Percentiles rank a stretch among this genome's conserved stretches.
Conservation (phyloP, 2,113 vertebrate species). For the Dissostichus mawsoni region DNA sequence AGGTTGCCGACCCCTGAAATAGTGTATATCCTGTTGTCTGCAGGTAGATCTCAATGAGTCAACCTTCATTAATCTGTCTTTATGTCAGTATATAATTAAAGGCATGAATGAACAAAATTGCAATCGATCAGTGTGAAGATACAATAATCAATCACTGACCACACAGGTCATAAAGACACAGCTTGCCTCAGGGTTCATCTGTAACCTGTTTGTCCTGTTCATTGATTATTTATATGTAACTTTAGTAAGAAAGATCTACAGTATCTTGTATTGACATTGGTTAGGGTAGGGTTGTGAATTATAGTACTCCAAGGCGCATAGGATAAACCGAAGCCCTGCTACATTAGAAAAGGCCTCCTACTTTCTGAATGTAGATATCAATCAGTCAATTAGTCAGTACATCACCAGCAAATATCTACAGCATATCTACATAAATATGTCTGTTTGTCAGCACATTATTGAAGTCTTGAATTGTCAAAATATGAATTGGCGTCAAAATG, state of each 20-base stretch:
- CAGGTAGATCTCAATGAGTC: too few relatives aligned
- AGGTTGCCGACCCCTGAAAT: too few relatives aligned
- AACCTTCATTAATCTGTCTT: constrained; percentile 3
- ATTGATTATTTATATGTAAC: not conserved
- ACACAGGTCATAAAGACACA: constrained; percentile 7
- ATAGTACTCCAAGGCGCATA: constrained; percentile 18
- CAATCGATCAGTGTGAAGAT: constrained; percentile 30
- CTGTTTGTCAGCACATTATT: not conserved
- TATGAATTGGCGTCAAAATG: constrained; percentile 26
- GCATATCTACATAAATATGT: constrained; percentile 34
- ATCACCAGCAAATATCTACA: constrained; percentile 39
- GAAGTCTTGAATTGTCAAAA: constrained; percentile 39
- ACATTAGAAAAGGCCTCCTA: constrained; percentile 50
- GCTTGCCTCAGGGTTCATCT: not conserved
- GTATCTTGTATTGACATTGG: not conserved
- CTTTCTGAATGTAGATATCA: constrained; percentile 48
- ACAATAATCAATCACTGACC: constrained; percentile 20
- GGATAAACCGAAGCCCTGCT: constrained; percentile 34
- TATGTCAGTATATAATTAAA: not conserved
- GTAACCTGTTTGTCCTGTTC: not conserved
- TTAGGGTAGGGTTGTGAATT: not conserved
- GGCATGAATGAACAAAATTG: constrained; percentile 42
- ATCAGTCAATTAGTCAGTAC: constrained; percentile 42
- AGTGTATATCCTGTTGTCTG: too few relatives aligned
- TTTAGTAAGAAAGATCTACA: not conserved